A percentile compares a stretch with the other conserved stretches of the same genome.
These are phyloP conservation scores for Drosophila funebris DNA, from an alignment of 1,140 invertebrate species.

Conservation along the genomic window DNA sequence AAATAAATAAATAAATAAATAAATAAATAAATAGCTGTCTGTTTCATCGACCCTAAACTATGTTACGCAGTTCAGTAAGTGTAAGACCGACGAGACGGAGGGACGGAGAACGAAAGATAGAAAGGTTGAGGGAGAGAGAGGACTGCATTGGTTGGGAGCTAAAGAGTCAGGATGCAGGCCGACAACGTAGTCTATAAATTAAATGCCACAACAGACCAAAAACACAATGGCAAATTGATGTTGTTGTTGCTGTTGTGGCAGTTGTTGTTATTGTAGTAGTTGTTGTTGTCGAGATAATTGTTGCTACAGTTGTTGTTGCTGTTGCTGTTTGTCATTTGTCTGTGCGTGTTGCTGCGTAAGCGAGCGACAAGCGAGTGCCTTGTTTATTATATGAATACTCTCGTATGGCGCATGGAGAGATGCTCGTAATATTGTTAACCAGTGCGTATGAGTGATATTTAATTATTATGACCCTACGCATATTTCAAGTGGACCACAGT, in stretches of 20 bases:
- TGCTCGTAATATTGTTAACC: conserved; percentile 44
- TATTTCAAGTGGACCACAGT: conserved; percentile 21
- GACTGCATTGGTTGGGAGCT: background rate
- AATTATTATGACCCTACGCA: conserved; percentile 61
- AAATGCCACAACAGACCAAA: conserved; percentile 54
- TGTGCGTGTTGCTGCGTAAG: conserved; percentile 62
- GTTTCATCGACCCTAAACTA: background rate
- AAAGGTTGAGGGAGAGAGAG: background rate
- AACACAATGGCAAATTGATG: conserved; percentile 68
- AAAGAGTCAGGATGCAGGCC: conserved; percentile 22
- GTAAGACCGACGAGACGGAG: background rate
- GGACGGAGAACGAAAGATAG: background rate
- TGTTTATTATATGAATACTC: conserved; percentile 45
- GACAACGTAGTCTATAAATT: conserved; percentile 69
- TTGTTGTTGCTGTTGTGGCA: conserved; percentile 25
- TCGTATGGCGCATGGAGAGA: conserved; percentile 5
- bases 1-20: background rate
- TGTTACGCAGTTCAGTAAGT: background rate
- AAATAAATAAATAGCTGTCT: too few relatives aligned
- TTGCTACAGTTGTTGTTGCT: conserved; percentile 10
- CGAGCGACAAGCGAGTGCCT: conserved; percentile 44
- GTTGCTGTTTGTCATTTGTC: conserved; percentile 58
- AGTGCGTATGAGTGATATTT: conserved; percentile 76
- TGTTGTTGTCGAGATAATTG: conserved; percentile 23
- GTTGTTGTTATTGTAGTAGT: conserved; percentile 28